Conservation (phyloP, 2,797 vertebrate species). For the Pachyuromys duprasi region DNA sequence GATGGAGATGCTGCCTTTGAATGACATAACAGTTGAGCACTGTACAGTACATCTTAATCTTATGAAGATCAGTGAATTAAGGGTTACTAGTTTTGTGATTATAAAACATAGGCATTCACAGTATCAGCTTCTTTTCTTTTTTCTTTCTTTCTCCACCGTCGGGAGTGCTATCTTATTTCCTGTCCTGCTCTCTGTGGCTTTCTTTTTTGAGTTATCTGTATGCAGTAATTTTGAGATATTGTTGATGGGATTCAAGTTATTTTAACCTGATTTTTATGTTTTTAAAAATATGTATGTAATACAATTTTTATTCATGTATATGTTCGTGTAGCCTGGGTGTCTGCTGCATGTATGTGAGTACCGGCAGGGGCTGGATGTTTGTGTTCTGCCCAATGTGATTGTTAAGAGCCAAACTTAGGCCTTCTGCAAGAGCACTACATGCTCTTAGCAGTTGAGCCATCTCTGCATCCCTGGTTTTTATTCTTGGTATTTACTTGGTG, state of each 20-base stretch:
- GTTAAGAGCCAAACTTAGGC: background rate
- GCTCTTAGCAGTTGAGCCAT: background rate
- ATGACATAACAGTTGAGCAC: slow-evolving; percentile 90
- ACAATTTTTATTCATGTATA: background rate
- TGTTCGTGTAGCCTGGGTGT: background rate
- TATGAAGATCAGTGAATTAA: slow-evolving; percentile 94
- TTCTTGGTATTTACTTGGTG: background rate
- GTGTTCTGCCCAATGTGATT: background rate
- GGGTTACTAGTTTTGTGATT: slow-evolving; percentile 91
- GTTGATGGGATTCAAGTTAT: background rate
- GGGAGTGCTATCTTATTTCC: slow-evolving; percentile 87
- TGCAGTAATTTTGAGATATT: slow-evolving; percentile 32
- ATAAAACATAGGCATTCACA: slow-evolving; percentile 89
- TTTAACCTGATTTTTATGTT: background rate
- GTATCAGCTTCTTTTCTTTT: slow-evolving; percentile 93
- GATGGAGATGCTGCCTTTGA: slow-evolving; percentile 90
- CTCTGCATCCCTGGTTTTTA: background rate
- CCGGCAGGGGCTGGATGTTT: background rate
- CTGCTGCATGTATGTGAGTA: background rate
- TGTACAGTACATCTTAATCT: slow-evolving; percentile 94
- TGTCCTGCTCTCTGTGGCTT: slow-evolving; percentile 46
- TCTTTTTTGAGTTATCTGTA: background rate
- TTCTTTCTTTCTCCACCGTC: slow-evolving; percentile 93
- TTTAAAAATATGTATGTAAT: background rate
- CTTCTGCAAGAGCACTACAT: background rate